Conservation (phyloP, 2,113 vertebrate species). For the Crotophaga sulcirostris region DNA sequence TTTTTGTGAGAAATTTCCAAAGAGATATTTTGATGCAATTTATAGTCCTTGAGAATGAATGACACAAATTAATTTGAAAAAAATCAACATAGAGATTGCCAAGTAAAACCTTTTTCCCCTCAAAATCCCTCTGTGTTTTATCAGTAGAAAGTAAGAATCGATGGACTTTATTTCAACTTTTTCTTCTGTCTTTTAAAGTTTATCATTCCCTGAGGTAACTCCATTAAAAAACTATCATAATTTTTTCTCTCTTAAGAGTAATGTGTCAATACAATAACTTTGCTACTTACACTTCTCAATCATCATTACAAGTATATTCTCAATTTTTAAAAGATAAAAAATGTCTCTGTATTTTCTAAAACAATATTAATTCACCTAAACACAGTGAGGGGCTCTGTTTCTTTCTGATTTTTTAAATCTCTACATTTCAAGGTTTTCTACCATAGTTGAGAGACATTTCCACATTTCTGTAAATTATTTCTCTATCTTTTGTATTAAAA, state of each 20-base stretch:
- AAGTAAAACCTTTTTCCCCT: background rate
- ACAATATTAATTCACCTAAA: background rate
- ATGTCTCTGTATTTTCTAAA: background rate
- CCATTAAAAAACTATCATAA: background rate
- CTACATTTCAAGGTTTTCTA: background rate
- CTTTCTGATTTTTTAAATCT: background rate
- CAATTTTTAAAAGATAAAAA: background rate
- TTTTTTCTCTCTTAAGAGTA: background rate
- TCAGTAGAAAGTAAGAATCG: background rate
- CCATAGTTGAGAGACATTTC: background rate
- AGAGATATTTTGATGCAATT: background rate
- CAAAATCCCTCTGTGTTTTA: background rate
- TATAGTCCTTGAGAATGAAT: background rate
- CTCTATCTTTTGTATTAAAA: background rate
- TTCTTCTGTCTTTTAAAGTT: background rate
- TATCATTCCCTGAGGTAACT: background rate
- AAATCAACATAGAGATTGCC: background rate
- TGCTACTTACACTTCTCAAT: background rate
- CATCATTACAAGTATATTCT: background rate
- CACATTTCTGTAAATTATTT: background rate
- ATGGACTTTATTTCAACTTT: background rate
- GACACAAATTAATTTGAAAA: background rate
- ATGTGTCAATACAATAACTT: background rate
- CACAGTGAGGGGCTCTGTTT: background rate
- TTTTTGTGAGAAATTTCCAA: background rate